A percentile compares a stretch with the other conserved stretches of the same genome.
These are phyloP conservation scores for Pavo muticus DNA, from an alignment of 2,113 vertebrate genomes.

Conservation along the genomic window DNA sequence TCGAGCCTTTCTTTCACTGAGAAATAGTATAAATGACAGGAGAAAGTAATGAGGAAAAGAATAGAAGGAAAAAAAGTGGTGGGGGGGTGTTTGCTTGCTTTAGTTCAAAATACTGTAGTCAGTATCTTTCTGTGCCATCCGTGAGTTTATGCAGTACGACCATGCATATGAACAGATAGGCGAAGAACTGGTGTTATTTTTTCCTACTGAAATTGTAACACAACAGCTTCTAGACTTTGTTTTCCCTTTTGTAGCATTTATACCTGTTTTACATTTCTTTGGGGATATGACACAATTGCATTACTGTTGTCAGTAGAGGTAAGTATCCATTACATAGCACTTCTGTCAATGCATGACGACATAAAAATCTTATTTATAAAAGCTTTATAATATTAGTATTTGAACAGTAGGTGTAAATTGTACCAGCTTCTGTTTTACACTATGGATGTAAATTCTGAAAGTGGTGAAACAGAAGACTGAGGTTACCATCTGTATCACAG, in stretches of 20 bases:
- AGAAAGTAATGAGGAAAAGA: background rate
- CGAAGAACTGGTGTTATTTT: background rate
- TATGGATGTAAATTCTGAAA: background rate
- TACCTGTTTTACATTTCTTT: background rate
- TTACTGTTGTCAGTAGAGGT: background rate
- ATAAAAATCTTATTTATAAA: background rate
- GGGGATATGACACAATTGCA: background rate
- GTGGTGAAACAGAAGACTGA: background rate
- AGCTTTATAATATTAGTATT: background rate
- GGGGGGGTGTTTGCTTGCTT: background rate
- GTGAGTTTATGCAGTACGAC: background rate
- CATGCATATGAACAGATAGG: background rate
- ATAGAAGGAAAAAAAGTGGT: background rate
- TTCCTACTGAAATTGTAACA: background rate
- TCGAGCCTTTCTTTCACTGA: background rate
- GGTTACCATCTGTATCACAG: background rate
- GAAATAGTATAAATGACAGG: background rate
- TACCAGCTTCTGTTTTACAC: background rate
- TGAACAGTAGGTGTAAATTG: background rate
- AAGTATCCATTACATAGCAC: background rate
- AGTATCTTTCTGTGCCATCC: background rate
- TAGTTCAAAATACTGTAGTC: background rate
- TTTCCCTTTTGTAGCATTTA: background rate
- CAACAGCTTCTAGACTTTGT: background rate
- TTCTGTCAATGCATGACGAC: background rate